Conservation (phyloP, 2,113 vertebrate genomes). For the Mola mola region DNA sequence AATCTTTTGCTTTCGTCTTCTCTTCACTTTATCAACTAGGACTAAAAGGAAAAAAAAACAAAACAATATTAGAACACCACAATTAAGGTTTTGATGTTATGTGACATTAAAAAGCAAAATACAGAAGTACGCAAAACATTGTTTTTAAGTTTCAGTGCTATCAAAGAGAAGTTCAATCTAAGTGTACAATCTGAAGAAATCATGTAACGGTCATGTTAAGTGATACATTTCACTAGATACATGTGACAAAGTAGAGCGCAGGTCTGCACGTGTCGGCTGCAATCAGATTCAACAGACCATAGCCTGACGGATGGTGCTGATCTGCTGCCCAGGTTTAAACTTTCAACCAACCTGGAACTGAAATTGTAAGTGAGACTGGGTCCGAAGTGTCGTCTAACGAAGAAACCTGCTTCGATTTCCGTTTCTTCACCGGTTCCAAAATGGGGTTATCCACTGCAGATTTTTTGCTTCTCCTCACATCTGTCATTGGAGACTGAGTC, state of each 20-base stretch:
- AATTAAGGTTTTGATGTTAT: not conserved
- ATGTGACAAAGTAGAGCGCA: no score
- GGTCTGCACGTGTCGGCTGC: not conserved
- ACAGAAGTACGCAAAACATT: not conserved
- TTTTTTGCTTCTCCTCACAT: constrained; percentile 19
- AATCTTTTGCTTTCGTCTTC: constrained; percentile 4
- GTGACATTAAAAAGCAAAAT: not conserved
- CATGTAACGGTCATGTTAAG: not conserved
- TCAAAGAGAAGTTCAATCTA: no score
- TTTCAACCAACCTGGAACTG: constrained; percentile 61
- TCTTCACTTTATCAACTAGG: constrained; percentile 29
- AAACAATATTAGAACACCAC: no score
- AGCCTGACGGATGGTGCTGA: not conserved
- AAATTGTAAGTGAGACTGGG: constrained; percentile 6
- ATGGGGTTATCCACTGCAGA: not conserved
- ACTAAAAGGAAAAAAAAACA: not conserved
- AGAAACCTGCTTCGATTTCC: constrained; percentile 58
- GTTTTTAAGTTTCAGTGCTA: not conserved
- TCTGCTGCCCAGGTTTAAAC: not conserved
- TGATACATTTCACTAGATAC: no score
- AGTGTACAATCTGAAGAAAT: no score
- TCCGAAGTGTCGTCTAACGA: constrained; percentile 13
- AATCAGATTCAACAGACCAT: not conserved
- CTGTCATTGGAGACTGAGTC: constrained; percentile 40
- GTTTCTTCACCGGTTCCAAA: constrained; percentile 44